Base-by-base conservation (phyloP, 2,888 invertebrate genomes). In the Drosophila antonietae region DNA sequence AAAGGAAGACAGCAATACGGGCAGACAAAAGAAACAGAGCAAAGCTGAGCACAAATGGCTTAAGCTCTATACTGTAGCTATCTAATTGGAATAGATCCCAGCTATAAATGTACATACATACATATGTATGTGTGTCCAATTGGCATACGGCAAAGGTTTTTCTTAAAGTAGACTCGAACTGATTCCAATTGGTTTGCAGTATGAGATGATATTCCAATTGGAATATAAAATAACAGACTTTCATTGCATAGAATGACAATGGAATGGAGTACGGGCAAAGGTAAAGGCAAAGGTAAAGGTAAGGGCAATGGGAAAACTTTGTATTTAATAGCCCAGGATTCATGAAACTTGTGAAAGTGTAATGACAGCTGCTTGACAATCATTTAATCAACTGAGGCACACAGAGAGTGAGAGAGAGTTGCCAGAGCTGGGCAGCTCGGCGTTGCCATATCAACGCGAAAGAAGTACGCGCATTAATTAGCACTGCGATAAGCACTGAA, bases 381-480 rank as follows among this genome's bases (percentile, higher is more conserved):
- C 28, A 7, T 15, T 53, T 39, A 37, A 14, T 51, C 49, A 49
- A 31, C 49, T 51, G 2, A 12, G 33, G n/a, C 18, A 12, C 23
- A 28, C 5, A 28, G 28, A 28, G 28, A 28, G 28, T 3, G 28
- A 28, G 28, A 28, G 28, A 28, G 37, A 4, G 53, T n/a, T 51
- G 61, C 15, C 31, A 46, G 23, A 6, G 44, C 7, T 2, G 35
- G 39, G 41, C 46, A 15, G 35, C 18, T 18, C 12, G 31, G 41
- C 39, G 74, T 70, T 70, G 67, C 65, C 78, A 52, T 74, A 68
- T 31, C 53, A 69, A 68, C 67, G 49, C 2, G n/a, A 2, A 6
- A 8, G 6, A 63, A 78, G 69, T 78, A 66, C 67, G 68, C 88
- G 67, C 88, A 87, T 80, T 82, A 82, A 85, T 82, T 82, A 82